These are phyloP conservation scores for Colostygia pectinataria DNA, from an alignment of 2,888 invertebrate genomes.

Conservation along the genomic window DNA sequence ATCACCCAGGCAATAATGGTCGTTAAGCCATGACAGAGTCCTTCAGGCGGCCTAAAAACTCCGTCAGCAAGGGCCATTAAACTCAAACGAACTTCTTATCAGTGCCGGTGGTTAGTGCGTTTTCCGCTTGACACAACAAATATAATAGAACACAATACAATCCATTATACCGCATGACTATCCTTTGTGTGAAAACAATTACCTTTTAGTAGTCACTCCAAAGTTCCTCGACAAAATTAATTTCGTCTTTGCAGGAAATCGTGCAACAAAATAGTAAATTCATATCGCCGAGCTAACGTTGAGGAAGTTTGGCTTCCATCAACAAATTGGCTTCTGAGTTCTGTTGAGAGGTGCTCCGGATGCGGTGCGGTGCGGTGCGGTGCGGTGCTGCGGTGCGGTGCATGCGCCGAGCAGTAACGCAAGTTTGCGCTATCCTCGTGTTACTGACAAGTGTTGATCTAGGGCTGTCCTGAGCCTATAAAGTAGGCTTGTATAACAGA, in stretches of 20 bases:
- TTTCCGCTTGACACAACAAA: too few relatives aligned
- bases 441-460: too few relatives aligned
- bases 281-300: conserved; percentile 4
- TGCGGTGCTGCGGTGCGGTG: conserved; percentile 1
- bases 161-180: not conserved
- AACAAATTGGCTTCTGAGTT: conserved; percentile 26
- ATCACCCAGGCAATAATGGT: too few relatives aligned
- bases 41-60: too few relatives aligned
- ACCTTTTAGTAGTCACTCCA: not conserved
- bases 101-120: too few relatives aligned
- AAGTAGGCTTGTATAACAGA: too few relatives aligned
- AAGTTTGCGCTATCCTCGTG: too few relatives aligned
- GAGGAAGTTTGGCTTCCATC: conserved; percentile 25
- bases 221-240: conserved; percentile 15
- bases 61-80: too few relatives aligned
- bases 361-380: not conserved
- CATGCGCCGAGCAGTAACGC: conserved; percentile 1
- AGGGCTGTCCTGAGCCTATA: too few relatives aligned
- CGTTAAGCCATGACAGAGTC: too few relatives aligned
- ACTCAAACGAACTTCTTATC: too few relatives aligned
- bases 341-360: conserved; percentile 13
- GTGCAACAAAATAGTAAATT: conserved; percentile 17
- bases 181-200: conserved; percentile 7
- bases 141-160: not conserved
- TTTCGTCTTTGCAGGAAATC: conserved; percentile 13